Evolutionary conservation across 2,113 vertebrate species (phyloP).

Genomic region (Murina feae): DNA sequence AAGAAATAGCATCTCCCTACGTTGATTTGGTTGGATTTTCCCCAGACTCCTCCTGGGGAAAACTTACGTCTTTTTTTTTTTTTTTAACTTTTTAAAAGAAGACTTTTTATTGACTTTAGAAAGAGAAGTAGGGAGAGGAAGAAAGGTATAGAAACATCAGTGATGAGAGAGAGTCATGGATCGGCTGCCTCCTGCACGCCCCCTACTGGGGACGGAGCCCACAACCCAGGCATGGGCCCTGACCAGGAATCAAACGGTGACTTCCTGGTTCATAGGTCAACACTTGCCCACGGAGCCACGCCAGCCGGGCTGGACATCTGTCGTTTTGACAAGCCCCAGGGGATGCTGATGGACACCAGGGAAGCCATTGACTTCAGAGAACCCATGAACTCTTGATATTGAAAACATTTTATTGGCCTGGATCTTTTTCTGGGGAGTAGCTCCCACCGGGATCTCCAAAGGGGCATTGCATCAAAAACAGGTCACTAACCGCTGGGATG

Average conservation of each 20-base stretch:
- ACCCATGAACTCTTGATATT: neutral
- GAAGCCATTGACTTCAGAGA: neutral
- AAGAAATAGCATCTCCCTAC: neutral
- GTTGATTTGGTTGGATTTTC: neutral
- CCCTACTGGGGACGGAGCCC: no score
- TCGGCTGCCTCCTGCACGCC: no score
- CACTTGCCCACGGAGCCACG: no score
- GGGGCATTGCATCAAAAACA: neutral
- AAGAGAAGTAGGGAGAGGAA: no score
- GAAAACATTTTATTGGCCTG: neutral
- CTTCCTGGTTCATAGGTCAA: no score
- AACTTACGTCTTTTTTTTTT: neutral
- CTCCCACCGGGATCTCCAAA: neutral
- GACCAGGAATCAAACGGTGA: no score
- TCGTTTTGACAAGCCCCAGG: neutral
- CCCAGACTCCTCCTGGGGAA: neutral
- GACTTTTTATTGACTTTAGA: no score
- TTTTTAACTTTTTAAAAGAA: no score
- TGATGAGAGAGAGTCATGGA: no score
- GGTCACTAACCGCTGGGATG: neutral
- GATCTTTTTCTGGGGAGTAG: neutral
- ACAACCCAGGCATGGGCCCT: no score
- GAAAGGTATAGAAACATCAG: no score
- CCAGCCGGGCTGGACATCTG: neutral
- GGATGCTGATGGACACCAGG: neutral